Evolutionary conservation across 2,113 vertebrate genomes (phyloP).

Genomic region (Capreolus pygargus): DNA sequence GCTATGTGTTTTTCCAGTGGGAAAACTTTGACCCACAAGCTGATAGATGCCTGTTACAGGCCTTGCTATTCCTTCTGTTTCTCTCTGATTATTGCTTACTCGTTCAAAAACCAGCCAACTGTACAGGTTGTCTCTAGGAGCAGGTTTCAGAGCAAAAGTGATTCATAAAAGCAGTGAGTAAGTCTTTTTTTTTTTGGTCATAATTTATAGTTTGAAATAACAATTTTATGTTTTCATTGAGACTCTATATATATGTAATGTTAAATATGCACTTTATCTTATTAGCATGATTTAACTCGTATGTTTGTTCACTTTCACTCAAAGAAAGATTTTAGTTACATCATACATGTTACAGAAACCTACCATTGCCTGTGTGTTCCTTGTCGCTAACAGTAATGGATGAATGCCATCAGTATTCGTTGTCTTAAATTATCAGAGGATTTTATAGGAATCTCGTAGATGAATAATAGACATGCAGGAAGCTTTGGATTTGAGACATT

Average conservation of each 20-base stretch:
- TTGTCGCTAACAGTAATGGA: neutral
- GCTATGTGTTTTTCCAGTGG: slow-evolving; percentile 77
- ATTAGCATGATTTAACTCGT: neutral
- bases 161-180: slow-evolving; percentile 5
- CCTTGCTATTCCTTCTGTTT: slow-evolving; percentile 26
- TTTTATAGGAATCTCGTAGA: neutral
- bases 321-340: slow-evolving; percentile 22
- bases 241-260: slow-evolving; percentile 20
- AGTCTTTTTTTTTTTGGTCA: slow-evolving; percentile 23
- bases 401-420: neutral
- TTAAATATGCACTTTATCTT: slow-evolving; percentile 32
- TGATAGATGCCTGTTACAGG: neutral
- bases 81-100: slow-evolving; percentile 54
- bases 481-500: slow-evolving; percentile 8
- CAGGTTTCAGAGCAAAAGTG: slow-evolving; percentile 52
- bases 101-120: slow-evolving; percentile 56
- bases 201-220: slow-evolving; percentile 17
- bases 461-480: neutral
- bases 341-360: neutral
- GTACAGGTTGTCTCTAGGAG: slow-evolving; percentile 34
- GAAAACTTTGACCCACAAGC: slow-evolving; percentile 66
- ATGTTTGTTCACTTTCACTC: neutral
- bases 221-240: slow-evolving; percentile 10
- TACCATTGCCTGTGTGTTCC: slow-evolving; percentile 5
- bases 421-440: neutral